Percentiles rank a stretch among this genome's conserved stretches.
These are phyloP conservation scores for Hydra vulgaris DNA, from an alignment of 30 jellyfish, hydroid and myxozoan genomes.

Conservation along the genomic window DNA sequence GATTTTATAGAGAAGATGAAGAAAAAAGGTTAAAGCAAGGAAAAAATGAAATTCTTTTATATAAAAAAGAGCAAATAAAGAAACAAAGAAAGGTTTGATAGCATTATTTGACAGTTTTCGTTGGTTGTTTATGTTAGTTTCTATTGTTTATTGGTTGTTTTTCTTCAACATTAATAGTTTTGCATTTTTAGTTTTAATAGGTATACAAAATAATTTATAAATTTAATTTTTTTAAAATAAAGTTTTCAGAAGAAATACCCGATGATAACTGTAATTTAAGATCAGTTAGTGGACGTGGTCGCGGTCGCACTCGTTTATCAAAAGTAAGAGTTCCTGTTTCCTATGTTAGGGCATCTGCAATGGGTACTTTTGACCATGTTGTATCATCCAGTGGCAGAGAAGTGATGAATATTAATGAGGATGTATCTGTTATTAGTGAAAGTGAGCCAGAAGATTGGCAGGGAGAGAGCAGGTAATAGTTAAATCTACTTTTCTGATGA, in stretches of 20 bases:
- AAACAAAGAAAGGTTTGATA: constrained; percentile 21
- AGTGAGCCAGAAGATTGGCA: constrained; percentile 49
- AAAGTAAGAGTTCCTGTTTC: constrained; percentile 12
- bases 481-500: neutral
- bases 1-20: constrained; percentile 41
- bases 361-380: neutral
- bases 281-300: constrained; percentile 22
- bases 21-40: constrained; percentile 50
- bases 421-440: neutral
- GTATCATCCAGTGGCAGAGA: constrained; percentile 21
- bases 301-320: constrained; percentile 20
- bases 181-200: too few species aligned
- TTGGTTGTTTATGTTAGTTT: too few species aligned
- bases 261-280: neutral
- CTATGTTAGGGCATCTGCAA: constrained; percentile 31
- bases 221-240: too few species aligned
- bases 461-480: constrained; percentile 41
- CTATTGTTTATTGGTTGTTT: too few species aligned
- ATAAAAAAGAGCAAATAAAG: constrained; percentile 59
- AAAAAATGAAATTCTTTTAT: constrained; percentile 50
- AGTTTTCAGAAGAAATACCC: neutral
- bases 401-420: constrained; percentile 16
- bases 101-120: too few species aligned
- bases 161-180: too few species aligned
- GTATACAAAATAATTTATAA: too few species aligned